phyloP scores from a whole-genome alignment of 2,888 invertebrate genomes.

The Melolontha melolontha region DNA sequence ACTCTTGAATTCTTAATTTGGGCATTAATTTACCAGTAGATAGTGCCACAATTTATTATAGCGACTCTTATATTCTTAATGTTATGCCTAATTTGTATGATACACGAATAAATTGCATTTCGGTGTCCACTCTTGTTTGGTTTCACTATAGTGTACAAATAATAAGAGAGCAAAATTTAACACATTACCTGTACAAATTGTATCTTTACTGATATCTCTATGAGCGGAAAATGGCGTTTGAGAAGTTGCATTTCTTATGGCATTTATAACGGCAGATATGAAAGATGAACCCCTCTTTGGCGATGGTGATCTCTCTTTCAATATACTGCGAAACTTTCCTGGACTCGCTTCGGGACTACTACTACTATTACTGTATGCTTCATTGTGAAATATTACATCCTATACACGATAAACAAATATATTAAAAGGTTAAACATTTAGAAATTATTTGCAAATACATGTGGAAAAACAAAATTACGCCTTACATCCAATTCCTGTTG shows the following conservation, averaged over 20 bases:
- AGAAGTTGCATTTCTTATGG: conserved; percentile 72
- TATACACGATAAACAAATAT: too few species aligned
- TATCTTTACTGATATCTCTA: conserved; percentile 60
- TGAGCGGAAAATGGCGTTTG: conserved; percentile 55
- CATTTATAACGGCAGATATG: conserved; percentile 79
- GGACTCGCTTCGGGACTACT: conserved; percentile 78
- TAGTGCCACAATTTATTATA: too few species aligned
- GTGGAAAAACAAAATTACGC: too few species aligned
- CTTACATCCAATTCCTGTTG: conserved; percentile 79
- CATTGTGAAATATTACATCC: conserved; percentile 84
- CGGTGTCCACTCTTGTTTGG: too few species aligned
- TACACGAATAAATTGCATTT: too few species aligned
- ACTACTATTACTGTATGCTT: conserved; percentile 80
- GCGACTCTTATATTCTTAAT: too few species aligned
- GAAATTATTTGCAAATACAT: conserved; percentile 3
- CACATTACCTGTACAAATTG: conserved; percentile 56
- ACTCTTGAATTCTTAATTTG: too few species aligned
- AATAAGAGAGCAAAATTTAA: too few species aligned
- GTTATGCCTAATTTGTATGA: too few species aligned
- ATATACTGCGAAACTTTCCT: conserved; percentile 62
- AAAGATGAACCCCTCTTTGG: conserved; percentile 76
- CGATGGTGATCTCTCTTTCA: conserved; percentile 65
- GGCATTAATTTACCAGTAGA: too few species aligned
- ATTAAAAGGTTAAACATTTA: conserved; percentile 15
- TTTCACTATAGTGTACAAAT: too few species aligned